Percentiles rank a stretch among this genome's conserved stretches.
phyloP scores from a whole-genome alignment of 2,113 vertebrate species.

The Phylloscopus trochilus region DNA sequence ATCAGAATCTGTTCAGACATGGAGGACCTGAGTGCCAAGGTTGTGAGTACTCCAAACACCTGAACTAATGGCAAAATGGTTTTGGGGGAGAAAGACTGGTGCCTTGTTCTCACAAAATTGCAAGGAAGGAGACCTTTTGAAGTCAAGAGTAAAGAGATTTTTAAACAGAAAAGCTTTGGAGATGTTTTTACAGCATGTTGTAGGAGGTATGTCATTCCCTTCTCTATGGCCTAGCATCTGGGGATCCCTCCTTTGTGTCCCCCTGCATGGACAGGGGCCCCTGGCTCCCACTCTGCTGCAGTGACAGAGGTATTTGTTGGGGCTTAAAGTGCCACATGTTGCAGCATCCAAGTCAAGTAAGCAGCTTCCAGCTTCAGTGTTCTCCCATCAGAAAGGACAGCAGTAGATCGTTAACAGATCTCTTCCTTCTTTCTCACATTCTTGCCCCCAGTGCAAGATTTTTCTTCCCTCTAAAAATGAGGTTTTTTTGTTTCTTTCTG shows the following conservation, averaged over 20 bases:
- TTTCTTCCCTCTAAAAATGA: not conserved
- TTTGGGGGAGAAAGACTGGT: not conserved
- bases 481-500: not conserved
- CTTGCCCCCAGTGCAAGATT: not conserved
- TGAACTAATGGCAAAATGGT: not conserved
- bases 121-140: not conserved
- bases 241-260: not conserved
- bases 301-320: fast-evolving
- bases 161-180: not conserved
- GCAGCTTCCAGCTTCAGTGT: not conserved
- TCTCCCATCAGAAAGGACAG: not conserved
- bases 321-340: fast-evolving
- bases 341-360: fast-evolving
- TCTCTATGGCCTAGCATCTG: not conserved
- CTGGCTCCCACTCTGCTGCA: fast-evolving
- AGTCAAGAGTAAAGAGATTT: not conserved
- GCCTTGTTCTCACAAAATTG: not conserved
- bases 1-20: not conserved
- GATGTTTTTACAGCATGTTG: not conserved
- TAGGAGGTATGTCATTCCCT: not conserved
- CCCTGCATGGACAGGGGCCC: no score
- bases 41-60: not conserved
- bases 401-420: not conserved
- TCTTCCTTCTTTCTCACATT: not conserved
- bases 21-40: not conserved